These are phyloP conservation scores for Diarsia mendica DNA, from an alignment of 2,888 invertebrate genomes.

Conservation along the genomic window DNA sequence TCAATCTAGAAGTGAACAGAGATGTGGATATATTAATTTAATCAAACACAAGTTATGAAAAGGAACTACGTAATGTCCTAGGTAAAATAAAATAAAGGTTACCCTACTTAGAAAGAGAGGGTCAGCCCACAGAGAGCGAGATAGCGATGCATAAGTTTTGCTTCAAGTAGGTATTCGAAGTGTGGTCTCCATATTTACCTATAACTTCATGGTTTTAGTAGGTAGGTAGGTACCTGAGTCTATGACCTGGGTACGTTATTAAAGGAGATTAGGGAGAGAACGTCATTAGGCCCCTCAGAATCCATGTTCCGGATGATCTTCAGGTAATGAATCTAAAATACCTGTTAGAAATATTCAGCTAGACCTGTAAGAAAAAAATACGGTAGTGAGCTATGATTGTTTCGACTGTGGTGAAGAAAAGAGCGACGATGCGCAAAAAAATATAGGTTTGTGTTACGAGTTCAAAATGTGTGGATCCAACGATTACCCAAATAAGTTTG, in stretches of 20 bases:
- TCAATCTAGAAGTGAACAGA: too few relatives aligned
- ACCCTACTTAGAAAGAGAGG: too few relatives aligned
- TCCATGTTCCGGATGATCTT: not conserved
- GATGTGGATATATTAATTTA: too few relatives aligned
- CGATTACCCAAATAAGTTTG: constrained; percentile 70
- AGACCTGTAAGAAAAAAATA: not conserved
- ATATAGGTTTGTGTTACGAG: constrained; percentile 57
- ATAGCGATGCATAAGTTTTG: too few relatives aligned
- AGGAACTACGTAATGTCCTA: too few relatives aligned
- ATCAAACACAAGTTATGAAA: too few relatives aligned
- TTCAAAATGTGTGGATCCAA: constrained; percentile 58
- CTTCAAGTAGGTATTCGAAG: too few relatives aligned
- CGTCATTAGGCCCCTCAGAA: not conserved
- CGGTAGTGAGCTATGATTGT: not conserved
- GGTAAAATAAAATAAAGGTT: too few relatives aligned
- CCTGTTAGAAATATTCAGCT: not conserved
- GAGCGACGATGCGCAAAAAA: constrained; percentile 20
- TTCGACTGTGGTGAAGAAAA: not conserved
- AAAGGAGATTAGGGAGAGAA: not conserved
- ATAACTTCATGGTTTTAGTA: not conserved
- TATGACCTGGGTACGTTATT: not conserved
- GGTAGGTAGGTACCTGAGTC: not conserved
- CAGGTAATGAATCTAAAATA: not conserved
- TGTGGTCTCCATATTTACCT: too few relatives aligned
- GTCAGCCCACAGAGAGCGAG: too few relatives aligned